A percentile compares a stretch with the other conserved stretches of the same genome.
Conservation (phyloP, 2,113 vertebrate genomes). For the Crotophaga sulcirostris region DNA sequence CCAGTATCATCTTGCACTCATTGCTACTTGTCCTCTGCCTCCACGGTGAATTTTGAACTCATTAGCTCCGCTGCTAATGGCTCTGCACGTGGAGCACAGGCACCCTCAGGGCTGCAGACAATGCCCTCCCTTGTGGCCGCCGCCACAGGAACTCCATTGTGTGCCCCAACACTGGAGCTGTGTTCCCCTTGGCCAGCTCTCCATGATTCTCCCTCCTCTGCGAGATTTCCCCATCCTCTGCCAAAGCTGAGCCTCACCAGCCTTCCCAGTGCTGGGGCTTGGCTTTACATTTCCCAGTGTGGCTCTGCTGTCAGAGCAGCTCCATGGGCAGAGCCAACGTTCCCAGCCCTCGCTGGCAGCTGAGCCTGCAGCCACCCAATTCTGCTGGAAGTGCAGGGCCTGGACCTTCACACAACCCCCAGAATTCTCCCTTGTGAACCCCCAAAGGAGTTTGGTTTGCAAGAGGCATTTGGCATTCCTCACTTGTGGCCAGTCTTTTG, state of each 20-base stretch:
- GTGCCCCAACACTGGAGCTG: neutral
- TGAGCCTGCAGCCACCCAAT: accelerated
- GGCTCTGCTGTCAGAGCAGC: accelerated
- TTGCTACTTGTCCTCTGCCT: neutral
- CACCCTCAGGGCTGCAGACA: neutral
- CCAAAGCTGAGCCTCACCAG: neutral
- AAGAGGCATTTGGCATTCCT: neutral
- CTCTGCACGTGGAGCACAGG: neutral
- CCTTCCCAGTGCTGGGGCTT: neutral
- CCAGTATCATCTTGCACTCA: neutral
- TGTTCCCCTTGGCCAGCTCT: neutral
- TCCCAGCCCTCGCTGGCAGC: neutral
- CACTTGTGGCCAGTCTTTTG: neutral
- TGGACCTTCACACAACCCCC: neutral
- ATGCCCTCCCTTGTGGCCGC: neutral
- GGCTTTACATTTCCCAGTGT: neutral
- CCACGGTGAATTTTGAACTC: neutral
- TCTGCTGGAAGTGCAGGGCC: neutral
- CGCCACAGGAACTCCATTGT: slow-evolving; percentile 21
- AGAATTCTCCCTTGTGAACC: neutral
- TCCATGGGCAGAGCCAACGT: accelerated
- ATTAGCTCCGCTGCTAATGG: neutral
- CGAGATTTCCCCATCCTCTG: neutral
- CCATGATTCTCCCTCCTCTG: neutral
- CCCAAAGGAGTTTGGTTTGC: neutral